phyloP scores from a whole-genome alignment of 1,140 invertebrate species.

The Calephelis nemesis region DNA sequence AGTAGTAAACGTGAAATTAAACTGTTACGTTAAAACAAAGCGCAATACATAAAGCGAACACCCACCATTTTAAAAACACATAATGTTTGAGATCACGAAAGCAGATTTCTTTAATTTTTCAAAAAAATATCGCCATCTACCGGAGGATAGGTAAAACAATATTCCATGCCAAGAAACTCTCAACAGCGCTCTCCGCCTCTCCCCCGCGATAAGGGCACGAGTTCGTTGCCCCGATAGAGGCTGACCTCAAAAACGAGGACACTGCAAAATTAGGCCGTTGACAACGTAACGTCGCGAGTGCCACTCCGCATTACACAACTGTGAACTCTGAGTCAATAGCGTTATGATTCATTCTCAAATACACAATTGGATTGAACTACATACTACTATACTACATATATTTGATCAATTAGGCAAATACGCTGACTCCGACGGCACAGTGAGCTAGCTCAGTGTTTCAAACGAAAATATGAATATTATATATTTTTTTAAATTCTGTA shows the following conservation, averaged over 20 bases:
- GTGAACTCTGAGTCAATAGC: conserved; percentile 41
- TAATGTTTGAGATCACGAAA: not conserved
- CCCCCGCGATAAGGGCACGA: conserved; percentile 75
- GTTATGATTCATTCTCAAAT: conserved; percentile 45
- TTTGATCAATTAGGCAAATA: conserved; percentile 79
- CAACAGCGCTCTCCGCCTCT: conserved; percentile 50
- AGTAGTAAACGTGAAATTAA: not conserved
- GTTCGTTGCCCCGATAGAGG: conserved; percentile 76
- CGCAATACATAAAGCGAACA: not conserved
- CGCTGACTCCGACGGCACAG: conserved; percentile 67
- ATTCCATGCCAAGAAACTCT: conserved; percentile 43
- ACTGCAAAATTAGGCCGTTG: conserved; percentile 79
- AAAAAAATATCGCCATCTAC: conserved; percentile 58
- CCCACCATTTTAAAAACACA: not conserved
- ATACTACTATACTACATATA: too few species aligned
- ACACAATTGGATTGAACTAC: conserved; percentile 48
- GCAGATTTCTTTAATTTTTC: conserved; percentile 1
- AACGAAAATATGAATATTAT: conserved; percentile 22
- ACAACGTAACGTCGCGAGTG: conserved; percentile 75
- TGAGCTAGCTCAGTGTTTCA: conserved; percentile 67
- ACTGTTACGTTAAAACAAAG: not conserved
- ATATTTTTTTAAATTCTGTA: not conserved
- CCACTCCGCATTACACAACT: conserved; percentile 48
- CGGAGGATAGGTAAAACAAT: conserved; percentile 49
- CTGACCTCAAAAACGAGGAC: conserved; percentile 79